phyloP scores from a whole-genome alignment of 2,797 vertebrate species.

The Loriculus beryllinus region DNA sequence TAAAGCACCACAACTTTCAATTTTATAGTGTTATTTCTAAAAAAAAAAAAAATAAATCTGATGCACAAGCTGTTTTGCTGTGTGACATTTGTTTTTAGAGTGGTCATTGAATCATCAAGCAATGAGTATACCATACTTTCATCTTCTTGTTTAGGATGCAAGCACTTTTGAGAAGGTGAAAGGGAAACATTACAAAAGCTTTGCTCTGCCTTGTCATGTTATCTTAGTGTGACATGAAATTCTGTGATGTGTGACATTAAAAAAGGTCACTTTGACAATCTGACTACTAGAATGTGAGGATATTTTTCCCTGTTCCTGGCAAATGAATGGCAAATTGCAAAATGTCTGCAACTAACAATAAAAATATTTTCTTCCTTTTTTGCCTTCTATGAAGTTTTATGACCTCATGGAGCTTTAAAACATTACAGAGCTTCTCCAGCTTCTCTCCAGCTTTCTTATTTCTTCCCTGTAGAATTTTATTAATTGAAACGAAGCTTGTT shows the following conservation, averaged over 20 bases:
- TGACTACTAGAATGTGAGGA: constrained; percentile 50
- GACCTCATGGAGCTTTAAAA: background rate
- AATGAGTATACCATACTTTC: background rate
- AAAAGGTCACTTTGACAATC: constrained; percentile 81
- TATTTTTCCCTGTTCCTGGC: background rate
- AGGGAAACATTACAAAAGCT: constrained; percentile 54
- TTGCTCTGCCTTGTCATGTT: constrained; percentile 72
- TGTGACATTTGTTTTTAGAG: background rate
- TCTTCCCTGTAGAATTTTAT: background rate
- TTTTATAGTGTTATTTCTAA: background rate
- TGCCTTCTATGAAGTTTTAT: background rate
- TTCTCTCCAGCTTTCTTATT: background rate
- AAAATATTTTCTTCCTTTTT: background rate
- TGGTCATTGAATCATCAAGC: background rate
- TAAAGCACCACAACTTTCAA: background rate
- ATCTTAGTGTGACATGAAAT: constrained; percentile 74
- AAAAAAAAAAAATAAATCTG: background rate
- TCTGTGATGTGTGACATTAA: constrained; percentile 79
- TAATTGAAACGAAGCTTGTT: background rate
- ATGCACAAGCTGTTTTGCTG: background rate
- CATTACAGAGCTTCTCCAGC: background rate
- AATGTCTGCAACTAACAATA: background rate
- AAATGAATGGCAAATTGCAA: constrained; percentile 29
- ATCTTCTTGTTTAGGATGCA: constrained; percentile 40
- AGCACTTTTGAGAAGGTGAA: constrained; percentile 55